Conservation (phyloP, 1,140 invertebrate species). For the Drosophila bipectinata region DNA sequence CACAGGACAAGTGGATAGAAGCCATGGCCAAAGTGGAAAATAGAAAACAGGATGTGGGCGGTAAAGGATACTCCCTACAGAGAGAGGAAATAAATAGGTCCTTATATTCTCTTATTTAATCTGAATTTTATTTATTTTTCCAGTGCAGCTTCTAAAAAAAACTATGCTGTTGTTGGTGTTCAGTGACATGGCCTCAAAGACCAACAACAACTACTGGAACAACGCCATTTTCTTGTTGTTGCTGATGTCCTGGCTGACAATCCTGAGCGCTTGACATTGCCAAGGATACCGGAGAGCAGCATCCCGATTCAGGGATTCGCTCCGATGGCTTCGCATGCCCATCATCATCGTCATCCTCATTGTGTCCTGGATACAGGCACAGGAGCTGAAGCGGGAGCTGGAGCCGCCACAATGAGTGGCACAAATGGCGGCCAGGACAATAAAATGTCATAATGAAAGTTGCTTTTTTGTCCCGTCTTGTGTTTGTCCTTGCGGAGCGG, state of each 20-base stretch:
- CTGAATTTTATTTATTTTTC: not conserved
- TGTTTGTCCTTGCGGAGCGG: not conserved
- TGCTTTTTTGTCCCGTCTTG: conserved; percentile 19
- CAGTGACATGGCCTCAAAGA: conserved; percentile 17
- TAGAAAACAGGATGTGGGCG: conserved; percentile 12
- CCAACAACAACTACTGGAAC: conserved; percentile 17
- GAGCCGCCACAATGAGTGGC: conserved; percentile 38
- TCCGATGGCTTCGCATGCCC: conserved; percentile 39
- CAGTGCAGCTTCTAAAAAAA: conserved; percentile 12
- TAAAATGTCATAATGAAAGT: conserved; percentile 81
- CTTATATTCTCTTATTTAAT: not conserved
- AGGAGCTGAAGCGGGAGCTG: conserved; percentile 11
- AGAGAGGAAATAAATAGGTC: not conserved
- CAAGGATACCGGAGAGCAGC: conserved; percentile 16
- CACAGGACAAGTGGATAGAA: conserved; percentile 34
- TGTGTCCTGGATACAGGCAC: conserved; percentile 46
- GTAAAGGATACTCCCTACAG: not conserved
- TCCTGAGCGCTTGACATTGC: conserved; percentile 19
- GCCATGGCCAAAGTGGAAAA: conserved; percentile 15
- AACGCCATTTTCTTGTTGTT: conserved; percentile 40
- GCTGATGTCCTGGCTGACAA: conserved; percentile 28
- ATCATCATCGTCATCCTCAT: conserved; percentile 52
- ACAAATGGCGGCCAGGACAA: conserved; percentile 69
- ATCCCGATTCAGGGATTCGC: conserved; percentile 35
- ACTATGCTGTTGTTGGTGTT: conserved; percentile 22